phyloP scores from a whole-genome alignment of 2,888 invertebrate genomes.

The Tetanocera ferruginea region DNA sequence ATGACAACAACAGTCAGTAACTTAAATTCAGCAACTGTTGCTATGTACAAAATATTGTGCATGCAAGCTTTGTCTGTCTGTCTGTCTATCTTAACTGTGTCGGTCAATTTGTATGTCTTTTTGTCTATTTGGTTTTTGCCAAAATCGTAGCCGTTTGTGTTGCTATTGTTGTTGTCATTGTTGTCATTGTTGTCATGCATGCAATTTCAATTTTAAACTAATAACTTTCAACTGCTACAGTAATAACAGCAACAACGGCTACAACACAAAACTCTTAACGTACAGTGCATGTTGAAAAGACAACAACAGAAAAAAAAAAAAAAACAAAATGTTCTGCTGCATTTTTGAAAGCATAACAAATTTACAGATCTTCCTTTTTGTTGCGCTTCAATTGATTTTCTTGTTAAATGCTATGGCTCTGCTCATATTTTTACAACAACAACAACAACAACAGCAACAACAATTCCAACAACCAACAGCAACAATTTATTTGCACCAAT shows the following conservation, averaged over 20 bases:
- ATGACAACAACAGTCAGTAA: conserved; percentile 20
- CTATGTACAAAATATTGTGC: background rate
- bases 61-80: background rate
- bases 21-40: conserved; percentile 17
- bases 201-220: conserved; percentile 25
- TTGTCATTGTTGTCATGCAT: conserved; percentile 17
- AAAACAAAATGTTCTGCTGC: background rate
- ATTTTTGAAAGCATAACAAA: background rate
- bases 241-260: conserved; percentile 17
- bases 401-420: background rate
- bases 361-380: background rate
- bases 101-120: background rate
- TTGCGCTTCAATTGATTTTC: conserved; percentile 12
- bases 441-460: background rate
- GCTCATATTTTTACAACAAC: background rate
- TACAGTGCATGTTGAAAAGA: background rate
- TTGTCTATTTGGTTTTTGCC: background rate
- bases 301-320: background rate
- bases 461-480: background rate
- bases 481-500: conserved; percentile 9
- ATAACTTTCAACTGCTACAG: conserved; percentile 12
- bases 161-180: background rate
- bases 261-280: background rate
- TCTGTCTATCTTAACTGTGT: background rate
- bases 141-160: background rate